These are phyloP conservation scores for Drosophila biarmipes DNA, from an alignment of 1,140 invertebrate genomes.

Conservation along the genomic window DNA sequence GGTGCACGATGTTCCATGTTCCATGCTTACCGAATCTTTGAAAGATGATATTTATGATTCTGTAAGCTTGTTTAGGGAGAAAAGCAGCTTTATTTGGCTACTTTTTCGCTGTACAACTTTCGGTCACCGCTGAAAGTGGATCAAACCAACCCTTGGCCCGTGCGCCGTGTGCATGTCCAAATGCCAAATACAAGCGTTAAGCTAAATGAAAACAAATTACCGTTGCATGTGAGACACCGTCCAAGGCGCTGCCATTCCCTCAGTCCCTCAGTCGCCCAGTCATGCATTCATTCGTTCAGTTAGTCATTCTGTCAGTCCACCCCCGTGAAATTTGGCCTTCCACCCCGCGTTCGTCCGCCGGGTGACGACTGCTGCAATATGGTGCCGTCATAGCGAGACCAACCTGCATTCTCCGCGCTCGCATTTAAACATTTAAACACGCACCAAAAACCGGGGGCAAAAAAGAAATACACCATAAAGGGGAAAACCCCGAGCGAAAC, in stretches of 20 bases:
- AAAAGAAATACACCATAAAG: background rate
- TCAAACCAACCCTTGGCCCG: conserved; percentile 65
- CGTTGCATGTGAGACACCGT: conserved; percentile 67
- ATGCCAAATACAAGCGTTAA: conserved; percentile 82
- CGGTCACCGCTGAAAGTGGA: conserved; percentile 5
- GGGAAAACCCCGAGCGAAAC: background rate
- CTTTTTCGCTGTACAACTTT: background rate
- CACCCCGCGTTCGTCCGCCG: conserved; percentile 16
- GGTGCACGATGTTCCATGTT: too few species aligned
- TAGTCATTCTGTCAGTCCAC: conserved; percentile 16
- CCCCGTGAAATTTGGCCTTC: conserved; percentile 12
- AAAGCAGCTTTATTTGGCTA: background rate
- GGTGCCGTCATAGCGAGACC: conserved; percentile 44
- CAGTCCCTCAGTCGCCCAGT: conserved; percentile 1
- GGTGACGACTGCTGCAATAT: conserved; percentile 61
- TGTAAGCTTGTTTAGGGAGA: too few species aligned
- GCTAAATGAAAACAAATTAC: conserved; percentile 84
- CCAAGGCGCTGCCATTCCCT: conserved; percentile 23
- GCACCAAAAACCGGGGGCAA: conserved; percentile 12
- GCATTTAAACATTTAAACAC: conserved; percentile 44
- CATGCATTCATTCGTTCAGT: conserved; percentile 8
- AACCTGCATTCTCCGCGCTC: conserved; percentile 40
- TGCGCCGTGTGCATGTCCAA: conserved; percentile 76
- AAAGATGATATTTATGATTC: too few species aligned
- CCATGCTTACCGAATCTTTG: too few species aligned